These are phyloP conservation scores for Shargacucullia verbasci DNA, from an alignment of 2,888 invertebrate genomes.

Conservation along the genomic window DNA sequence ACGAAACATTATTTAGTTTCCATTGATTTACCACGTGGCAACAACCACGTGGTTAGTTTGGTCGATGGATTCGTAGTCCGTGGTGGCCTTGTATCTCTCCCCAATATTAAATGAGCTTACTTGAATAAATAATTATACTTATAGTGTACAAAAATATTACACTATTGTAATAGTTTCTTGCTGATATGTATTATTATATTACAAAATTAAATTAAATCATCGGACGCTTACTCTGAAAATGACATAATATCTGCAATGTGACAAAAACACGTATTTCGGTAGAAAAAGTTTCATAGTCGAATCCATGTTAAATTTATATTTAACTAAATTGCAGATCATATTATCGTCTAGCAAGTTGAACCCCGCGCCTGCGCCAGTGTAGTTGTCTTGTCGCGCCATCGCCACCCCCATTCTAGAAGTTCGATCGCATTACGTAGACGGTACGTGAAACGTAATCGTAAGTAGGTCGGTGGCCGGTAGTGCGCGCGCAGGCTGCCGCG, in stretches of 20 bases:
- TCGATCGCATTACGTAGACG: constrained; percentile 86
- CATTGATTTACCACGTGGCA: constrained; percentile 44
- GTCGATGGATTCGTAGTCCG: constrained; percentile 40
- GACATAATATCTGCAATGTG: too few relatives aligned
- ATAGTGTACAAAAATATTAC: too few relatives aligned
- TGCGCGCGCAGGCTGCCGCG: constrained; percentile 78
- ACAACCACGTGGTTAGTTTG: constrained; percentile 47
- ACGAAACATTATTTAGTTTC: constrained; percentile 1
- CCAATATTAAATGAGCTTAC: constrained; percentile 3
- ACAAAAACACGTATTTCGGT: too few relatives aligned
- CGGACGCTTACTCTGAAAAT: too few relatives aligned
- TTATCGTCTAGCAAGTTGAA: constrained; percentile 49
- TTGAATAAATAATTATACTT: not conserved
- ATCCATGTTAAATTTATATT: constrained; percentile 35
- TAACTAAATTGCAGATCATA: constrained; percentile 42
- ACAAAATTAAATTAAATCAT: too few relatives aligned
- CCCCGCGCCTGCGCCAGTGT: constrained; percentile 64
- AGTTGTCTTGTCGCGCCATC: constrained; percentile 55
- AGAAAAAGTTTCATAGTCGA: constrained; percentile 37
- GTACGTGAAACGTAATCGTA: constrained; percentile 86
- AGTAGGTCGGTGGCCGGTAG: constrained; percentile 79
- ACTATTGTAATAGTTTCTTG: too few relatives aligned
- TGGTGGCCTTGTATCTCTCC: constrained; percentile 32
- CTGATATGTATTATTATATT: too few relatives aligned
- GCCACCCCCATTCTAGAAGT: constrained; percentile 65